Percentiles rank a stretch among this genome's conserved stretches.
Evolutionary conservation across 2,797 vertebrate species (phyloP).

Genomic region (Eulemur rubriventer): DNA sequence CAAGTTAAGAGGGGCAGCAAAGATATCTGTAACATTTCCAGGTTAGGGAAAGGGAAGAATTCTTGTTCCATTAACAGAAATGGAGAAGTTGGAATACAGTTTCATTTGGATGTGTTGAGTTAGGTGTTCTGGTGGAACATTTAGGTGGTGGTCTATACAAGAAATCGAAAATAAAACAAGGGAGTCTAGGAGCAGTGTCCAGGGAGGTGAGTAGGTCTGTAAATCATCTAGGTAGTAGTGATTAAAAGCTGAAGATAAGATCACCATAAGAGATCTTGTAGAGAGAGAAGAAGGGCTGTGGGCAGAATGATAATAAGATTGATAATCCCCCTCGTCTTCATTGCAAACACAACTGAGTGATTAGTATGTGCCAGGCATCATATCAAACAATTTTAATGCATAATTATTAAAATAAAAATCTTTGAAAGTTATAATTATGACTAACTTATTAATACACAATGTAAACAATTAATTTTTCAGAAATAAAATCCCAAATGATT

Average conservation of each 20-base stretch:
- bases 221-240: neutral
- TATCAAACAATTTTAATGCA: neutral
- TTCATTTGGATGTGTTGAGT: neutral
- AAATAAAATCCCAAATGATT: conserved; percentile 39
- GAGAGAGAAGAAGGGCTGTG: neutral
- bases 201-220: neutral
- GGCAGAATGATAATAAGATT: neutral
- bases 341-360: neutral
- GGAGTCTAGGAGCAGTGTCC: neutral
- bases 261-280: neutral
- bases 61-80: neutral
- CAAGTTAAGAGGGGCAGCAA: neutral
- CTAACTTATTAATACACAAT: neutral
- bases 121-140: neutral
- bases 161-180: conserved; percentile 21
- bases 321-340: neutral
- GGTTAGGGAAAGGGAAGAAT: neutral
- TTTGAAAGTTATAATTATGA: neutral
- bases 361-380: neutral
- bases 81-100: neutral
- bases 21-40: neutral
- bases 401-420: neutral
- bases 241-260: neutral
- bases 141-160: neutral
- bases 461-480: conserved; percentile 6